Conservation (phyloP, 1,140 invertebrate genomes). For the Archegozetes longisetosus region DNA sequence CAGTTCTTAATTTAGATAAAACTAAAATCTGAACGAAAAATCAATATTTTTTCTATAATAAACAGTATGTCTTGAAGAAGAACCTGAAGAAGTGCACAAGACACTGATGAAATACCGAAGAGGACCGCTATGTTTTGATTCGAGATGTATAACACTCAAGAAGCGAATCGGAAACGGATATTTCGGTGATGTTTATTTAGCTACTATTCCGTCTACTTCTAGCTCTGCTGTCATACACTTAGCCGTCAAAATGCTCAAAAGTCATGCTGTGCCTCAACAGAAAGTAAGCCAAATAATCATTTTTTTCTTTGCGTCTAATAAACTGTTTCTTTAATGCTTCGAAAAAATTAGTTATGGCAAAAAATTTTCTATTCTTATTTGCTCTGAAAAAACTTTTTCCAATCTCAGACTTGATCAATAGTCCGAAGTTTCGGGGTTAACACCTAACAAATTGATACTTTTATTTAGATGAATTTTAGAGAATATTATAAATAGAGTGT, state of each 20-base stretch:
- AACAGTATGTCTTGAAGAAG: constrained; percentile 19
- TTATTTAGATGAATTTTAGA: too few relatives aligned
- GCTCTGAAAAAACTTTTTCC: background rate
- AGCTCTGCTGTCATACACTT: constrained; percentile 28
- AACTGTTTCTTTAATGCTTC: background rate
- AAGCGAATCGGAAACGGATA: constrained; percentile 28
- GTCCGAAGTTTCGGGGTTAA: too few relatives aligned
- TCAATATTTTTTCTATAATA: too few relatives aligned
- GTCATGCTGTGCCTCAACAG: constrained; percentile 26
- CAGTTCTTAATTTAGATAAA: too few relatives aligned
- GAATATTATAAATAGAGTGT: too few relatives aligned
- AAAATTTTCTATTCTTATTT: background rate
- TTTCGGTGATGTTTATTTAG: constrained; percentile 34
- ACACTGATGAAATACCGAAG: constrained; percentile 19
- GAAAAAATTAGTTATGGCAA: background rate
- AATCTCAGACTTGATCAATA: background rate
- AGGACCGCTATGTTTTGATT: constrained; percentile 25
- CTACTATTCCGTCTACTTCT: constrained; percentile 24
- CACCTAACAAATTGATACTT: too few relatives aligned
- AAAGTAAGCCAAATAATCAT: constrained; percentile 19
- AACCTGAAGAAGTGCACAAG: constrained; percentile 22
- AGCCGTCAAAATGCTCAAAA: constrained; percentile 34
- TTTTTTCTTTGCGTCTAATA: constrained; percentile 7
- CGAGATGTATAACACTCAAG: constrained; percentile 25
- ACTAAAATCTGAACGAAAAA: too few relatives aligned